Percentiles rank a stretch among this genome's conserved stretches.
phyloP scores from a whole-genome alignment of 2,888 invertebrate species.

The Rhagonycha lutea region DNA sequence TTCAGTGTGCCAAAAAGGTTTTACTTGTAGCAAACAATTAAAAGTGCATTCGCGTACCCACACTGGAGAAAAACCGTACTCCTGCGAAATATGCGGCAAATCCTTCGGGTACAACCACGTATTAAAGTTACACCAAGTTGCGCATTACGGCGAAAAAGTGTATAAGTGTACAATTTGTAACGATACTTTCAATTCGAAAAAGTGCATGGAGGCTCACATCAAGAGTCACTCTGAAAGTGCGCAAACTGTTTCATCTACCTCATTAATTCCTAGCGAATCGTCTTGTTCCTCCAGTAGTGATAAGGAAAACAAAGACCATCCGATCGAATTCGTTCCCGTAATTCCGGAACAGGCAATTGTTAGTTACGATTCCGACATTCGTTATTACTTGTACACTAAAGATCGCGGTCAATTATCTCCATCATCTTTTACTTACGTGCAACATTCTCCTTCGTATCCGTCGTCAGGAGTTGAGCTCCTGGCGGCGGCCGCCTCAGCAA shows the following conservation, averaged over 20 bases:
- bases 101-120: conserved; percentile 93
- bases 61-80: conserved; percentile 89
- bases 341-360: conserved; percentile 38
- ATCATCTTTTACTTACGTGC: conserved; percentile 32
- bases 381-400: conserved; percentile 45
- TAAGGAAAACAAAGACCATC: conserved; percentile 58
- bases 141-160: conserved; percentile 89
- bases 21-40: conserved; percentile 89
- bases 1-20: conserved; percentile 83
- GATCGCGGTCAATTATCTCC: conserved; percentile 44
- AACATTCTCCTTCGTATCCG: conserved; percentile 28
- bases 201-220: conserved; percentile 88
- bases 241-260: conserved; percentile 56
- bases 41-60: conserved; percentile 91
- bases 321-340: conserved; percentile 34
- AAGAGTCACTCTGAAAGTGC: conserved; percentile 71
- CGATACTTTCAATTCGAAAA: conserved; percentile 88
- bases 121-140: conserved; percentile 80
- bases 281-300: conserved; percentile 54
- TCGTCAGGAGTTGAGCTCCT: conserved; percentile 51
- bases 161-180: conserved; percentile 92
- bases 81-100: conserved; percentile 88
- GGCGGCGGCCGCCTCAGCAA: conserved; percentile 55
- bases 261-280: conserved; percentile 49
- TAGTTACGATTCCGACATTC: conserved; percentile 49